Evolutionary conservation across 2,888 invertebrate genomes (phyloP), one percentile per base, ranked within the genome.

Genomic region (Cylloceria caligata): DNA sequence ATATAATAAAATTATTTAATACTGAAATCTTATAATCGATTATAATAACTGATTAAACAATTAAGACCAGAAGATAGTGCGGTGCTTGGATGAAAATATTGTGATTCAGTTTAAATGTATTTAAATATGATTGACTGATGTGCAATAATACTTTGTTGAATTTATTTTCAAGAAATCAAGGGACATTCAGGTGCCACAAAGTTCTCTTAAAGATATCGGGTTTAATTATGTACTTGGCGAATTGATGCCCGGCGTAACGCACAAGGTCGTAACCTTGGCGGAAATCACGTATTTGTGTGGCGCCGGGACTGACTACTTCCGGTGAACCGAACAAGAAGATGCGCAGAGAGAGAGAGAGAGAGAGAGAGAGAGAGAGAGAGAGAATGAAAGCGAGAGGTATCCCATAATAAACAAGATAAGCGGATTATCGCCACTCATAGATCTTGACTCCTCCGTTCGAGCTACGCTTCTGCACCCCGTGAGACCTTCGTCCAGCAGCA

Each of bases 361-460:
- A n/a, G n/a, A n/a, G n/a, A n/a, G n/a, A n/a, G n/a, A n/a, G n/a
- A n/a, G n/a, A n/a, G n/a, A n/a, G n/a, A n/a, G n/a, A n/a, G n/a
- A n/a, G n/a, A n/a, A n/a, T n/a, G n/a, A n/a, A n/a, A n/a, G n/a
- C n/a, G n/a, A n/a, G n/a, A n/a, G n/a, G n/a, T n/a, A n/a, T n/a
- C n/a, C n/a, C n/a, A n/a, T n/a, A n/a, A n/a, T n/a, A n/a, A n/a
- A n/a, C n/a, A n/a, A n/a, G 39, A 39, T 73, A 67, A 73, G 55
- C 47, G 57, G 49, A 79, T 73, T 60, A 79, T 73, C 73, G 67
- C 24, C 36, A 49, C 73, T 73, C 73, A 49, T 65, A 79, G 62
- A 73, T 79, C 49, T 67, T 34, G 45, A 60, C 49, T 57, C 34
- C 47, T 49, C 49, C 13, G 13, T 21, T 55, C 27, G 34, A 30